These are phyloP conservation scores for Dromius quadrimaculatus DNA, from an alignment of 2,888 invertebrate species.

Conservation along the genomic window DNA sequence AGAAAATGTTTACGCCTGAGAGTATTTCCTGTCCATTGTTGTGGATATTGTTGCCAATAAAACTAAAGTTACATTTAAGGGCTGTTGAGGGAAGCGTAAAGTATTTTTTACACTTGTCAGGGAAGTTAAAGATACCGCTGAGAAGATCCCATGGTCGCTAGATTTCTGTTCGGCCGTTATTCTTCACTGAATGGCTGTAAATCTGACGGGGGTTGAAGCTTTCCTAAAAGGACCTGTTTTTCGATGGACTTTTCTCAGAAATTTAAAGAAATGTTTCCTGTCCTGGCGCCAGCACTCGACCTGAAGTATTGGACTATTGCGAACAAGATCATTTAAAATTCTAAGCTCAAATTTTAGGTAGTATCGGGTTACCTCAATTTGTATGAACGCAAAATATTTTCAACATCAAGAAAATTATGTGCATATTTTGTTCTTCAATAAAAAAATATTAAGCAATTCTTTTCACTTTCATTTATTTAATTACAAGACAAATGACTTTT, in stretches of 20 bases:
- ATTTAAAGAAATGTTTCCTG: slow-evolving; percentile 38
- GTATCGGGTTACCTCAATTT: slow-evolving; percentile 1
- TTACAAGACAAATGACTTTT: background rate
- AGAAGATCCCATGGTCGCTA: background rate
- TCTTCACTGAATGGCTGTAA: slow-evolving; percentile 31
- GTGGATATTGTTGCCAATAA: slow-evolving; percentile 22
- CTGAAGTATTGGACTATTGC: background rate
- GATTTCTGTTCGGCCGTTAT: slow-evolving; percentile 7
- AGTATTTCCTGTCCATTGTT: slow-evolving; percentile 34
- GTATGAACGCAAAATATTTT: too few relatives aligned
- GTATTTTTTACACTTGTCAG: slow-evolving; percentile 13
- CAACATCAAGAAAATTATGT: too few relatives aligned
- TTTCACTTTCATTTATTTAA: slow-evolving; percentile 1
- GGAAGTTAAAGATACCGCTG: slow-evolving; percentile 31
- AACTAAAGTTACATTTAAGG: slow-evolving; percentile 16
- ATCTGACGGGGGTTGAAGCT: slow-evolving; percentile 30
- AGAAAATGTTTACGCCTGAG: slow-evolving; percentile 7
- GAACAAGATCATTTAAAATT: too few relatives aligned
- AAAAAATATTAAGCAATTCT: too few relatives aligned
- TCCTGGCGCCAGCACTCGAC: slow-evolving; percentile 37
- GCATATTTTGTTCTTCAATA: too few relatives aligned
- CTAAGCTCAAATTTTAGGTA: background rate
- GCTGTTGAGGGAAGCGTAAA: slow-evolving; percentile 9
- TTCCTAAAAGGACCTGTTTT: slow-evolving; percentile 36
- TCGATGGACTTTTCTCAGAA: slow-evolving; percentile 14